phyloP scores from a whole-genome alignment of 1,140 invertebrate genomes.

The Halesus radiatus region DNA sequence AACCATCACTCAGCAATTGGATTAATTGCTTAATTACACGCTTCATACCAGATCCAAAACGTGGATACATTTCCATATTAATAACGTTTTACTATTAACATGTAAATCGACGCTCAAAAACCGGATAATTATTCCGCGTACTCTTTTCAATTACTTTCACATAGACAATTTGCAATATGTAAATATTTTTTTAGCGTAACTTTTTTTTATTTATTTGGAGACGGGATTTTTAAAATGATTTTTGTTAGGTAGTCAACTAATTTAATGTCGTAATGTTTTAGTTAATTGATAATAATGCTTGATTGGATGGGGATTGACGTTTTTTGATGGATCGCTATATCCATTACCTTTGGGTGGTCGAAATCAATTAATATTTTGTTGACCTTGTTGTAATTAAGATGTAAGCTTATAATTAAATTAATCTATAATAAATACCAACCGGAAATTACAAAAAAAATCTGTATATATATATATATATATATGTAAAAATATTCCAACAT shows the following conservation, averaged over 20 bases:
- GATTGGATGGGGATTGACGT: no score
- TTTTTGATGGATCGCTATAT: no score
- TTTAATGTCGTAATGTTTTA: not conserved
- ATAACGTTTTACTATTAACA: conserved; percentile 22
- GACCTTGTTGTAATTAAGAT: no score
- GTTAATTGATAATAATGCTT: not conserved
- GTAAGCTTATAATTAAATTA: no score
- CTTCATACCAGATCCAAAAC: not conserved
- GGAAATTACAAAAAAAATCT: no score
- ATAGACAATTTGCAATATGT: not conserved
- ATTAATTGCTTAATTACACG: conserved; percentile 17
- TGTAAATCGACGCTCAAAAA: conserved; percentile 21
- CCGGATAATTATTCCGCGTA: not conserved
- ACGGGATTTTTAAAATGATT: not conserved
- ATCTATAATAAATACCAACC: no score
- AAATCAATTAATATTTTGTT: no score
- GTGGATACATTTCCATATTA: conserved; percentile 15
- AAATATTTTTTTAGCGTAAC: conserved; percentile 7
- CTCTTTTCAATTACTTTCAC: conserved; percentile 12
- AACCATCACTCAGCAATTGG: not conserved
- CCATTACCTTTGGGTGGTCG: no score
- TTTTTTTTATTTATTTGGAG: not conserved
- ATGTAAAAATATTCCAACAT: no score
- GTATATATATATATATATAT: no score
- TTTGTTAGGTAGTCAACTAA: not conserved